Conservation (phyloP, 2,113 vertebrate genomes). For the Odobenus rosmarus region DNA sequence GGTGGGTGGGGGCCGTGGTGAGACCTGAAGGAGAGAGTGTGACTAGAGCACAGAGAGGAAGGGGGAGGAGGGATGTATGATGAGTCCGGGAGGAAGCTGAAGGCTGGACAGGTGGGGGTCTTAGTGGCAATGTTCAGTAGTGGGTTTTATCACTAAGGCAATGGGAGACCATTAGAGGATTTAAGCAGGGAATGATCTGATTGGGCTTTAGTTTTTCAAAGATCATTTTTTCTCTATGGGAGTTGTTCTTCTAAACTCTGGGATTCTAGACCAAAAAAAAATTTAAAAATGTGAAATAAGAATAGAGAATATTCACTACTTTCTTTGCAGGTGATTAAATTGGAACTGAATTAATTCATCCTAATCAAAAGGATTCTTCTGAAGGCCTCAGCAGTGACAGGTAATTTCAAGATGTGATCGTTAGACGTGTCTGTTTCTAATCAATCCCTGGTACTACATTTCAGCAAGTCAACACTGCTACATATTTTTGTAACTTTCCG, state of each 20-base stretch:
- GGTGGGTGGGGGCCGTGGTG: neutral
- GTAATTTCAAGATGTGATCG: constrained; percentile 77
- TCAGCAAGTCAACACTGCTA: constrained; percentile 70
- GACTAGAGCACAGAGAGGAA: neutral
- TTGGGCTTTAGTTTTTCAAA: constrained; percentile 26
- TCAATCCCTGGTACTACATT: constrained; percentile 60
- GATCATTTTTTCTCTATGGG: neutral
- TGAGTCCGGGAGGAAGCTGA: neutral
- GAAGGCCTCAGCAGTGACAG: constrained; percentile 70
- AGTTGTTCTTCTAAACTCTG: constrained; percentile 26
- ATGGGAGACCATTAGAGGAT: neutral
- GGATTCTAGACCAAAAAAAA: neutral
- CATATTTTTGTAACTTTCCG: constrained; percentile 75
- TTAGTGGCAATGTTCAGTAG: neutral
- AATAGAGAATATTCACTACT: constrained; percentile 38
- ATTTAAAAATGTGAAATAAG: constrained; percentile 38
- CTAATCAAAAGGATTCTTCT: constrained; percentile 75
- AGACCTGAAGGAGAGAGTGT: neutral
- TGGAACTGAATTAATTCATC: constrained; percentile 73
- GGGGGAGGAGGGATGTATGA: accelerated
- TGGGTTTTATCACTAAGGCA: neutral
- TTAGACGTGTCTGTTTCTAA: constrained; percentile 76
- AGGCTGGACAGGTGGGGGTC: neutral
- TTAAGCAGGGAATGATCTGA: neutral
- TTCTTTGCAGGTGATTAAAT: constrained; percentile 68